Evolutionary conservation across 2,888 invertebrate species (phyloP).

Genomic region (Mechanitis messenoides): DNA sequence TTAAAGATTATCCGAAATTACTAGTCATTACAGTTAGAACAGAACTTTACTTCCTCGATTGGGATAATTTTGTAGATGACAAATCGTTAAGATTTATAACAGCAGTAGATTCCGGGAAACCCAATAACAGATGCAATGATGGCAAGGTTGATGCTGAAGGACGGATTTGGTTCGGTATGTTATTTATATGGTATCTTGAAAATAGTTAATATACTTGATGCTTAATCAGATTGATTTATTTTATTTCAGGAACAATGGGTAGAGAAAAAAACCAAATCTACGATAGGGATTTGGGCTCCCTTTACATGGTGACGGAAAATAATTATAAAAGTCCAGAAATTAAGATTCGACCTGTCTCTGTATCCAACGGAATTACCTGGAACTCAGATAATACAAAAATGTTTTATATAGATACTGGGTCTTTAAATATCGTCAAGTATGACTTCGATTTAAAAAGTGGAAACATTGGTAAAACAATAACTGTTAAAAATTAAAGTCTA

Average conservation of each 20-base stretch:
- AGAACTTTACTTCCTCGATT: constrained; percentile 57
- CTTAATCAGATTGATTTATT: background rate
- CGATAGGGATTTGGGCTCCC: constrained; percentile 71
- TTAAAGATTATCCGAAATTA: constrained; percentile 62
- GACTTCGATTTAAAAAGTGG: constrained; percentile 79
- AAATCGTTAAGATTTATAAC: constrained; percentile 48
- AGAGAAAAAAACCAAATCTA: constrained; percentile 66
- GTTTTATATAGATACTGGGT: constrained; percentile 87
- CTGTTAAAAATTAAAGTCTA: constrained; percentile 48
- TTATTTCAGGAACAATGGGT: constrained; percentile 78
- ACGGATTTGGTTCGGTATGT: constrained; percentile 80
- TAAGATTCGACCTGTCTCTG: constrained; percentile 71
- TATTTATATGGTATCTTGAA: background rate
- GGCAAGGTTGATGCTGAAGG: constrained; percentile 82
- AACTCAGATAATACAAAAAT: constrained; percentile 80
- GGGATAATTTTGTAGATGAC: constrained; percentile 51
- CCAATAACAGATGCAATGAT: constrained; percentile 79
- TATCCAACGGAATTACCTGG: constrained; percentile 91
- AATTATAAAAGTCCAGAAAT: constrained; percentile 49
- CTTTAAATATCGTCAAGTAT: constrained; percentile 80
- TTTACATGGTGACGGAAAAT: constrained; percentile 74
- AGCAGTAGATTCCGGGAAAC: constrained; percentile 62
- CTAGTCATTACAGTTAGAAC: constrained; percentile 61
- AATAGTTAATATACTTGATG: background rate
- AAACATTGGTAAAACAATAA: constrained; percentile 73